Evolutionary conservation across 2,888 invertebrate genomes (phyloP), one percentile per base, ranked within the genome.

Genomic region (Tetragonisca angustula): DNA sequence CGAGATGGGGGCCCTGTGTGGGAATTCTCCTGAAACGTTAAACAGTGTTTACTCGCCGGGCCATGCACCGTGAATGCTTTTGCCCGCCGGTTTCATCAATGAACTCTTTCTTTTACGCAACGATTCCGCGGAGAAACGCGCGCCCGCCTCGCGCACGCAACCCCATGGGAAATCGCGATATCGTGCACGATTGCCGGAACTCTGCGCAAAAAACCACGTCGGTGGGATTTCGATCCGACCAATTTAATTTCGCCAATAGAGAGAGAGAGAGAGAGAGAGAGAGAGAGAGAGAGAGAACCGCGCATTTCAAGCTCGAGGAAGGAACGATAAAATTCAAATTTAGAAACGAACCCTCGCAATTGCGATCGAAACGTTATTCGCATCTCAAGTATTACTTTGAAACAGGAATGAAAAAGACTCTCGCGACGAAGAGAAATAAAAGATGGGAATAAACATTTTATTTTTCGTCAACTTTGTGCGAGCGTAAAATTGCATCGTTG

Each of bases 1-100:
- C 43, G 43, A 43, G 72, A 52, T 50, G 79, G 76, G 81, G 79
- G 59, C 81, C 81, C 70, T 83, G 87, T 88, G 89, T 90, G 90
- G 88, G 90, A 90, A 90, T 90, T 90, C 83, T 87, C 82, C 84
- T 88, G 81, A 85, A 90, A 88, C 87, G 76, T 84, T 83, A 84
- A 87, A 85, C 76, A 86, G 79, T 87, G 81, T 88, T 86, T 89
- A 83, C 83, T 80, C 79, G 79, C 27, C 56, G 59, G 72, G 81
- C 56, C 61, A 67, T 52, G 70, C 77, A 56, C 61, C 65, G 76
- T 54, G 21, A 54, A 75, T 49, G 68, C 62, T 69, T 11, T 64
- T 68, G 73, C 79, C 6, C 52, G 75, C 19, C 62, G 24, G 75
- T 79, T 78, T 79, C 75, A 73, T 83, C 79, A 84, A 84, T 83